phyloP scores from a whole-genome alignment of 2,888 invertebrate species.

The Ceramica pisi region DNA sequence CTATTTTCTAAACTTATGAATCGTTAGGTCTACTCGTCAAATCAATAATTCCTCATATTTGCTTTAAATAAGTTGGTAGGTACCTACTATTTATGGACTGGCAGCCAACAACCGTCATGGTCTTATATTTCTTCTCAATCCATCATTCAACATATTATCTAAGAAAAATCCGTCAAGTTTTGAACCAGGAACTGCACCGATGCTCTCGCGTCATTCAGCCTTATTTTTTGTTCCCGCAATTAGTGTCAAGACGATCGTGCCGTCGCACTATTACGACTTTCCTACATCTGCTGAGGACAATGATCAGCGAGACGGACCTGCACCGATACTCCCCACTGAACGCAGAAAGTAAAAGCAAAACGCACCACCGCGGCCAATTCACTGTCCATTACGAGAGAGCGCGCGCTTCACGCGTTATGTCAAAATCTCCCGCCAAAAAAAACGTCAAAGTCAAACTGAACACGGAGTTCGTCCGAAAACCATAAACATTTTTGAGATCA shows the following conservation, averaged over 20 bases:
- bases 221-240: constrained; percentile 63
- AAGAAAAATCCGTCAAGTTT: constrained; percentile 11
- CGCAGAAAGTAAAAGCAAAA: constrained; percentile 88
- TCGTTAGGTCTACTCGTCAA: no score
- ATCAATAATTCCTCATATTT: no score
- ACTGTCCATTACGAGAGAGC: constrained; percentile 85
- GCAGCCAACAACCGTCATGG: no score
- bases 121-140: not conserved
- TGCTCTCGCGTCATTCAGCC: constrained; percentile 34
- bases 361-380: constrained; percentile 78
- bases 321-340: constrained; percentile 83
- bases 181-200: constrained; percentile 40
- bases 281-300: constrained; percentile 69
- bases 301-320: constrained; percentile 69
- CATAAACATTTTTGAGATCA: constrained; percentile 68
- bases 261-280: constrained; percentile 63
- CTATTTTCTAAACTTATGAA: no score
- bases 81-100: no score
- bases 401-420: constrained; percentile 82
- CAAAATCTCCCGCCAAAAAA: constrained; percentile 80
- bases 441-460: constrained; percentile 70
- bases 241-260: constrained; percentile 54
- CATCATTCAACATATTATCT: not conserved
- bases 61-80: no score
- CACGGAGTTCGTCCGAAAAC: constrained; percentile 64